These are phyloP conservation scores for Lysandra coridon DNA, from an alignment of 2,888 invertebrate species.

Conservation along the genomic window DNA sequence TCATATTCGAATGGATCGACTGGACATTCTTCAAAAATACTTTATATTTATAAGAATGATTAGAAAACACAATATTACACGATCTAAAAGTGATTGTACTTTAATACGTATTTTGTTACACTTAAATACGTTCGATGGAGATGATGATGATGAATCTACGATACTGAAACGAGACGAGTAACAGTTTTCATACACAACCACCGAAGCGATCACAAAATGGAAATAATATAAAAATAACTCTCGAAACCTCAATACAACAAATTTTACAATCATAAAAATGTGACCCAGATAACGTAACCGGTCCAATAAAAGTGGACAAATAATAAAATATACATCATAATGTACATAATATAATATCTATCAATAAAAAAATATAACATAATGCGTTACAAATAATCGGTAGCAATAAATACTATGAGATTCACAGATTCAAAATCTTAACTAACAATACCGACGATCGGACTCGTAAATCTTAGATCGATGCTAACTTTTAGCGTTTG, in stretches of 20 bases:
- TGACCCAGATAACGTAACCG: constrained; percentile 74
- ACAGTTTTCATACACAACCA: constrained; percentile 63
- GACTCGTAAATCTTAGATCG: constrained; percentile 73
- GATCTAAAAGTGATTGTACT: constrained; percentile 76
- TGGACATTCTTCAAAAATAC: constrained; percentile 65
- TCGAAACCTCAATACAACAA: constrained; percentile 74
- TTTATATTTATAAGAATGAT: constrained; percentile 59
- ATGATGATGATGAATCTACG: constrained; percentile 45
- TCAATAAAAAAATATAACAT: constrained; percentile 76
- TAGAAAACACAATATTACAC: constrained; percentile 50
- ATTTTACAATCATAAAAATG: constrained; percentile 75
- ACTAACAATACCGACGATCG: constrained; percentile 78
- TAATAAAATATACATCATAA: constrained; percentile 81
- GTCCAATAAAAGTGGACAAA: constrained; percentile 70
- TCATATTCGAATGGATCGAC: constrained; percentile 27
- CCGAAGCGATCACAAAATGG: constrained; percentile 62
- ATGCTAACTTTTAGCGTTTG: constrained; percentile 66
- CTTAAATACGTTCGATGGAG: constrained; percentile 55
- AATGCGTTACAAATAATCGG: constrained; percentile 76
- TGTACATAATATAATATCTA: constrained; percentile 80
- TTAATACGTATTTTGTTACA: constrained; percentile 79
- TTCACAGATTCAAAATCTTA: constrained; percentile 80
- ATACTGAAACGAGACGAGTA: constrained; percentile 60
- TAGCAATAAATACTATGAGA: constrained; percentile 81
- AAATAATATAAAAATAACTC: constrained; percentile 62